Evolutionary conservation across 1,140 invertebrate genomes (phyloP).

Genomic region (Drusus annulatus): DNA sequence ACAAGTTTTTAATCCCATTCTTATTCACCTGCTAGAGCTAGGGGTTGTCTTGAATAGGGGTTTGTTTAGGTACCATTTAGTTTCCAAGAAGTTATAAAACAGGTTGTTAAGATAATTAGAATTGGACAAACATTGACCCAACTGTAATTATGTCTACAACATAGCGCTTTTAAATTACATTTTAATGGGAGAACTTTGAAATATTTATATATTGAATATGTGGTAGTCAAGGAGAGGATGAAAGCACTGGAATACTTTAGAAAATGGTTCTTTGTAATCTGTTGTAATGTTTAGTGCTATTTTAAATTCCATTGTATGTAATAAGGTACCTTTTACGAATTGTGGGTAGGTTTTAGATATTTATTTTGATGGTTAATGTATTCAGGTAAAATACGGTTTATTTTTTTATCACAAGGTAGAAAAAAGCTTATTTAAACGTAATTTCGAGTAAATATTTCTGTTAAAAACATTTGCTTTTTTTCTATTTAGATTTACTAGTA

Average conservation of each 20-base stretch:
- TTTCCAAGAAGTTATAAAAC: conserved; percentile 7
- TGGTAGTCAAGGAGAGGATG: neutral
- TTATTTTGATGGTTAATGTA: no score
- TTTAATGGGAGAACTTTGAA: neutral
- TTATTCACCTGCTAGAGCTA: neutral
- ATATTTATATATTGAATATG: neutral
- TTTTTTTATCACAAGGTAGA: no score
- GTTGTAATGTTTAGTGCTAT: no score
- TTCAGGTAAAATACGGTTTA: no score
- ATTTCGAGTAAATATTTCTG: no score
- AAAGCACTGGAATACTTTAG: neutral
- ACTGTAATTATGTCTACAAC: neutral
- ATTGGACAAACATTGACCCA: conserved; percentile 11
- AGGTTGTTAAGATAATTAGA: conserved; percentile 10
- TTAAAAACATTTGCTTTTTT: no score
- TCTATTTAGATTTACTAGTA: no score
- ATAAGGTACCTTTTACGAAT: no score
- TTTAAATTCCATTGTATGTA: no score
- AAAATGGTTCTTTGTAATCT: no score
- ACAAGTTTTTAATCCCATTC: conserved; percentile 16
- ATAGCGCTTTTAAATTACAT: neutral
- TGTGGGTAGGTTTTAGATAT: no score
- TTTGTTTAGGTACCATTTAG: neutral
- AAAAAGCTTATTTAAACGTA: no score
- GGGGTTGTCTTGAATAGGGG: neutral